Percentiles rank a stretch among this genome's conserved stretches.
Conservation (phyloP, 2,113 vertebrate species). For the Tauraco erythrolophus region DNA sequence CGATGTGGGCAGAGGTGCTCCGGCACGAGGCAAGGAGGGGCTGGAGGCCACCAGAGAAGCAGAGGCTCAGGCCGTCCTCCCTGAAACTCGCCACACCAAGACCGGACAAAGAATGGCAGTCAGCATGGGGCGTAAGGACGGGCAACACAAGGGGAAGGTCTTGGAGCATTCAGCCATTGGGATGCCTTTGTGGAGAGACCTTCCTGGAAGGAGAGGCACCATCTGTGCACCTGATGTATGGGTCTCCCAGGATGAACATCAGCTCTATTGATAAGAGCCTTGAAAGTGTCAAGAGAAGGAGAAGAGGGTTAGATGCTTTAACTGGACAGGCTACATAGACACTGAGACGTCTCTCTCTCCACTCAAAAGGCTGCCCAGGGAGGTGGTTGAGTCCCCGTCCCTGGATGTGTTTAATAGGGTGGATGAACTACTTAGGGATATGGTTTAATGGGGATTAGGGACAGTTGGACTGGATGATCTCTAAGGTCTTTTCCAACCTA, state of each 20-base stretch:
- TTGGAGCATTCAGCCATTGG: background rate
- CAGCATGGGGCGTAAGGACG: accelerated
- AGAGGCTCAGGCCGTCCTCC: background rate
- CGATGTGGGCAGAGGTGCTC: accelerated
- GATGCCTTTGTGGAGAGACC: background rate
- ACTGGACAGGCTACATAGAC: background rate
- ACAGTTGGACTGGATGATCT: too few species aligned
- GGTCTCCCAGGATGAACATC: background rate
- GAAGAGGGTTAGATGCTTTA: background rate
- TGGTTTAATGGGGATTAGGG: too few species aligned
- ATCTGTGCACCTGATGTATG: accelerated
- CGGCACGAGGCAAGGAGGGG: accelerated
- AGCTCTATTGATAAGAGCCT: background rate
- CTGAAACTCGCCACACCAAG: background rate
- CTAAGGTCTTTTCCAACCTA: too few species aligned
- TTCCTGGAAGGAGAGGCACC: background rate
- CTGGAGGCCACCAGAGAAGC: background rate
- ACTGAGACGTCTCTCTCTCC: background rate
- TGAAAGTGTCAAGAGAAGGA: background rate
- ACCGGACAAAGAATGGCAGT: background rate
- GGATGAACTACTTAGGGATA: too few species aligned
- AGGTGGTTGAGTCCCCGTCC: too few species aligned
- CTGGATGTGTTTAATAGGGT: too few species aligned
- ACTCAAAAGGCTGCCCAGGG: too few species aligned
- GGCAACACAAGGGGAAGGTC: background rate